phyloP scores from a whole-genome alignment of 2,797 vertebrate genomes.

The Semotilus atromaculatus region DNA sequence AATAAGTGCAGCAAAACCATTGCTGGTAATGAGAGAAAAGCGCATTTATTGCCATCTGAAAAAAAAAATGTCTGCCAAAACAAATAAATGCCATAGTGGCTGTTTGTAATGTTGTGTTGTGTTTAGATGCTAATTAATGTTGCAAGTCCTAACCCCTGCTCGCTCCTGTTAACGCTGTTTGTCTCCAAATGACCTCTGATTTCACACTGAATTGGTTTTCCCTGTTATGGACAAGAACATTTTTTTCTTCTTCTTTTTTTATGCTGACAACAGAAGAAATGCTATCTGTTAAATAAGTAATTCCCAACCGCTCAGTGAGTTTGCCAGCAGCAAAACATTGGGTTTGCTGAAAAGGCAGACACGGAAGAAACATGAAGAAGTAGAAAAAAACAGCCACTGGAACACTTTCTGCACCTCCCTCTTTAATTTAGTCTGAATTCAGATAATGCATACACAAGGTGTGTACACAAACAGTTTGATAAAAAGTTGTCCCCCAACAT shows the following conservation, averaged over 20 bases:
- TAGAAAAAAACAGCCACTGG: slow-evolving; percentile 41
- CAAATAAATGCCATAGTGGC: slow-evolving; percentile 67
- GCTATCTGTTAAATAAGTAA: slow-evolving; percentile 89
- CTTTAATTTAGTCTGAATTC: slow-evolving; percentile 56
- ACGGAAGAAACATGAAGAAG: slow-evolving; percentile 51
- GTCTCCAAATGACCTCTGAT: slow-evolving; percentile 83
- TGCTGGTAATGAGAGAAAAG: slow-evolving; percentile 59
- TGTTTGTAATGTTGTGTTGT: slow-evolving; percentile 70
- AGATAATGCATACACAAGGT: slow-evolving; percentile 50
- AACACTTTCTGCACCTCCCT: slow-evolving; percentile 48
- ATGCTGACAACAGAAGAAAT: slow-evolving; percentile 84
- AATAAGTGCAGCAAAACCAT: slow-evolving; percentile 67
- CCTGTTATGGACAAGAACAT: slow-evolving; percentile 78
- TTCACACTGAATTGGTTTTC: slow-evolving; percentile 82
- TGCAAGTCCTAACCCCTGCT: slow-evolving; percentile 67
- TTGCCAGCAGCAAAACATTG: slow-evolving; percentile 81
- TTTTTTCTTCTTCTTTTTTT: slow-evolving; percentile 73
- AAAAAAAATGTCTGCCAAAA: slow-evolving; percentile 63
- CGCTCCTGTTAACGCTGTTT: slow-evolving; percentile 77
- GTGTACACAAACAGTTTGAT: slow-evolving; percentile 13
- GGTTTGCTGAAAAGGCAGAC: slow-evolving; percentile 80
- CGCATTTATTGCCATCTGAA: slow-evolving; percentile 52
- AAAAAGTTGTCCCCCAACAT: neutral
- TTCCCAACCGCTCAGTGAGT: slow-evolving; percentile 81
- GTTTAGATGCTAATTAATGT: slow-evolving; percentile 80